Evolutionary conservation across 2,888 invertebrate genomes (phyloP), one percentile per base, ranked within the genome.

Genomic region (Papilio elwesi): DNA sequence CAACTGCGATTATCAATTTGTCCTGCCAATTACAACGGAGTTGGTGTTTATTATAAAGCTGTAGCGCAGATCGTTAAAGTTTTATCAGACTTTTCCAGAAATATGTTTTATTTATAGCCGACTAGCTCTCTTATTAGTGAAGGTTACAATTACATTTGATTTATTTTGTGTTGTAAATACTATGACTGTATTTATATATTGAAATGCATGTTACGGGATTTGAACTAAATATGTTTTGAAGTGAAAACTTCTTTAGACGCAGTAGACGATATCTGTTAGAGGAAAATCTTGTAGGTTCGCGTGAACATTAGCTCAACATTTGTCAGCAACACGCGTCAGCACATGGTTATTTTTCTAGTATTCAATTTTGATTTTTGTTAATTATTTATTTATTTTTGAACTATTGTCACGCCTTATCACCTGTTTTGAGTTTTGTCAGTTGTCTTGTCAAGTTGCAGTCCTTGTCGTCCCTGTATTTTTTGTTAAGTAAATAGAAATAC

Each of bases 1-100:
- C 10, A 9, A 62, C n/a, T 62, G 15, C 43, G 43, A 43, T 62
- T 62, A 62, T 38, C n/a, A 62, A 62, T 62, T 62, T 38, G 59
- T 62, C n/a, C n/a, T 62, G 43, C 59, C 59, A 62, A 62, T 62
- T 62, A 62, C 15, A 62, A 62, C 10, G n/a, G n/a, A 43, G n/a
- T 36, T 62, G 59, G 59, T 62, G n/a, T 43, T 59, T 43, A 43
- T 62, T 36, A 57, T 36, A 36, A 62, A 62, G 26, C n/a, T 13
- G 43, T 62, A 43, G 59, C 59, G 59, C 43, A 43, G 43, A 38
- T 43, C n/a, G 59, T 62, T 43, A 43, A 9, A 13, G 51, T 51
- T 52, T 59, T 43, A 62, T 43, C 59, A 43, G 43, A 62, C 10
- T 43, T 43, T 62, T 15, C 15, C 10, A 62, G 59, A 43, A 43